A percentile compares a stretch with the other conserved stretches of the same genome.
Evolutionary conservation across 2,113 vertebrate genomes (phyloP).

Genomic region (Uria lomvia): DNA sequence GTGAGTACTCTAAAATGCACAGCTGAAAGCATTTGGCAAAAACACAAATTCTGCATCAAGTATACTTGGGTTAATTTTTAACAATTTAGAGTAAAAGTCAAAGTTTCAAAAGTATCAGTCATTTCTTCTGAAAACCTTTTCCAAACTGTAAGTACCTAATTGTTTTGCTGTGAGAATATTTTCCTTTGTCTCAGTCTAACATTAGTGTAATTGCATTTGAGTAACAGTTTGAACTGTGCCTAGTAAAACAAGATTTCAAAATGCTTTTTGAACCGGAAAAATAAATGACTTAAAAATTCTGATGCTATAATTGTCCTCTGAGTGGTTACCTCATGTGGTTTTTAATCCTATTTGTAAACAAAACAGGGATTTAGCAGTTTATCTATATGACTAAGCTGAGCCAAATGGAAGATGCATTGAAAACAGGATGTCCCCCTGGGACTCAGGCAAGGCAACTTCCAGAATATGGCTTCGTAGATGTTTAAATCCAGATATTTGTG

Average conservation of each 20-base stretch:
- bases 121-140: neutral
- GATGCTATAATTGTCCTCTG: neutral
- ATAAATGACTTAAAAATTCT: neutral
- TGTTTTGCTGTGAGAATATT: neutral
- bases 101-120: neutral
- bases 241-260: neutral
- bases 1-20: neutral
- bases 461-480: neutral
- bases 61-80: slow-evolving; percentile 42
- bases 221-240: neutral
- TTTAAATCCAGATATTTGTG: neutral
- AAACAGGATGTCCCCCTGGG: neutral
- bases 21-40: neutral
- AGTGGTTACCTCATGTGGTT: neutral
- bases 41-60: neutral
- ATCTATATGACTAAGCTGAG: neutral
- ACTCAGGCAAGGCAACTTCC: neutral
- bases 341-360: neutral
- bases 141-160: slow-evolving; percentile 4
- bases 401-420: neutral
- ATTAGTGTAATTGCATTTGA: neutral
- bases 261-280: neutral
- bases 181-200: neutral
- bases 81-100: neutral
- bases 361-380: neutral